A percentile compares a stretch with the other conserved stretches of the same genome.
Conservation (phyloP, 2,797 vertebrate genomes). For the Peromyscus aztecus region DNA sequence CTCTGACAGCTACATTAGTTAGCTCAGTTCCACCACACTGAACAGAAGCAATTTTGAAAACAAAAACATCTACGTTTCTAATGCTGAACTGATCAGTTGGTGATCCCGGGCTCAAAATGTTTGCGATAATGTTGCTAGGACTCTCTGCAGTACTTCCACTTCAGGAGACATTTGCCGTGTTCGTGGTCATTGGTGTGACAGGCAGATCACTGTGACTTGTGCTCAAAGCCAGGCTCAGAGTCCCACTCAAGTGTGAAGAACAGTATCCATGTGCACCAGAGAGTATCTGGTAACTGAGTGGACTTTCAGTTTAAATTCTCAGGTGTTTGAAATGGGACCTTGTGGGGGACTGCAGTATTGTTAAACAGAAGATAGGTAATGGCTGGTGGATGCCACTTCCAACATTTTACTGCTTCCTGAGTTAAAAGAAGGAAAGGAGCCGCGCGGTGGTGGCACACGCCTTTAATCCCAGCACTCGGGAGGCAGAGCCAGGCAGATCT, state of each 20-base stretch:
- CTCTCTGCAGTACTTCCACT: not conserved
- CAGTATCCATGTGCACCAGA: not conserved
- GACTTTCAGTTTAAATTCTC: constrained; percentile 27
- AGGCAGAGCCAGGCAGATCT: no score
- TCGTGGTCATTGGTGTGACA: not conserved
- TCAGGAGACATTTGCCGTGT: not conserved
- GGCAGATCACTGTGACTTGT: not conserved
- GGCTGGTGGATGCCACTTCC: not conserved
- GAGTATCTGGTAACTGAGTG: not conserved
- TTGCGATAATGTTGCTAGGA: not conserved
- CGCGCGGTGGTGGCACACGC: no score
- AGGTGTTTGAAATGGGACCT: not conserved
- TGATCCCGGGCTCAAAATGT: not conserved
- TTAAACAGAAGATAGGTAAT: not conserved
- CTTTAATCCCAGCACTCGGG: no score
- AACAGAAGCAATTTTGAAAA: constrained; percentile 28
- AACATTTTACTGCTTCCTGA: constrained; percentile 4
- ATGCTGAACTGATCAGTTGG: not conserved
- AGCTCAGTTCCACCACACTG: not conserved
- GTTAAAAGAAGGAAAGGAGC: not conserved
- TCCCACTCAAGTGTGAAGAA: not conserved
- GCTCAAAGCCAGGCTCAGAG: not conserved
- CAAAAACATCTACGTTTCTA: not conserved
- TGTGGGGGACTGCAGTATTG: not conserved
- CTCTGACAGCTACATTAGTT: not conserved